phyloP scores from a whole-genome alignment of 2,888 invertebrate genomes.

The Leptarthrus brevirostris region DNA sequence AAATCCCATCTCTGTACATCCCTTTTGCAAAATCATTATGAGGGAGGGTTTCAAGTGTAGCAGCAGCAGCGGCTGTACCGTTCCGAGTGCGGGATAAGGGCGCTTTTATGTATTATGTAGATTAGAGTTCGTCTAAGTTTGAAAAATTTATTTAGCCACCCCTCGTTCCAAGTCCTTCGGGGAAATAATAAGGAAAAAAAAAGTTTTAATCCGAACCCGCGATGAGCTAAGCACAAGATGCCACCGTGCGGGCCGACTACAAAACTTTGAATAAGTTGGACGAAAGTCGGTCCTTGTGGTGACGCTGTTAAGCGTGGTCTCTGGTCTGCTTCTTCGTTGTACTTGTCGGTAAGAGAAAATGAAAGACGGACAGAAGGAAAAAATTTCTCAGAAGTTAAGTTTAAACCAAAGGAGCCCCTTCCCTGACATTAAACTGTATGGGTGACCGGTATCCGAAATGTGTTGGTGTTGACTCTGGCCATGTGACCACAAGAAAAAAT shows the following conservation, averaged over 20 bases:
- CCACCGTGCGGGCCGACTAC: slow-evolving; percentile 32
- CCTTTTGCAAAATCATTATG: slow-evolving; percentile 44
- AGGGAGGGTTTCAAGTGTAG: slow-evolving; percentile 30
- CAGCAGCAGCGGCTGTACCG: slow-evolving; percentile 9
- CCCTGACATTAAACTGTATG: neutral
- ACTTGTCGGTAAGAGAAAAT: neutral
- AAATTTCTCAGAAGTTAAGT: neutral
- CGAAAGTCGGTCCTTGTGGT: neutral
- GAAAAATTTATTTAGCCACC: slow-evolving; percentile 40
- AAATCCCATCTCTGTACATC: slow-evolving; percentile 44
- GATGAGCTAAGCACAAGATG: slow-evolving; percentile 1
- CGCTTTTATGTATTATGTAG: slow-evolving; percentile 47
- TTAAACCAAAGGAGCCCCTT: neutral
- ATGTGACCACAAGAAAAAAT: slow-evolving; percentile 26
- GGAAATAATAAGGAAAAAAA: slow-evolving; percentile 5
- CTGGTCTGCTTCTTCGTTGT: neutral
- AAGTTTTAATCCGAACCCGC: neutral
- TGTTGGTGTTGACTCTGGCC: slow-evolving; percentile 14
- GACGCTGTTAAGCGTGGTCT: neutral
- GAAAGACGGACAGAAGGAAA: slow-evolving; percentile 7
- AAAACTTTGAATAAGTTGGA: slow-evolving; percentile 34
- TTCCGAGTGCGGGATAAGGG: slow-evolving; percentile 12
- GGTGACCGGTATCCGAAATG: slow-evolving; percentile 14
- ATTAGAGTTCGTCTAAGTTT: slow-evolving; percentile 48
- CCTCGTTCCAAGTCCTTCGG: neutral